Evolutionary conservation across 1,140 invertebrate genomes (phyloP), one percentile per base, ranked within the genome.

Genomic region (Brachionus rubens): DNA sequence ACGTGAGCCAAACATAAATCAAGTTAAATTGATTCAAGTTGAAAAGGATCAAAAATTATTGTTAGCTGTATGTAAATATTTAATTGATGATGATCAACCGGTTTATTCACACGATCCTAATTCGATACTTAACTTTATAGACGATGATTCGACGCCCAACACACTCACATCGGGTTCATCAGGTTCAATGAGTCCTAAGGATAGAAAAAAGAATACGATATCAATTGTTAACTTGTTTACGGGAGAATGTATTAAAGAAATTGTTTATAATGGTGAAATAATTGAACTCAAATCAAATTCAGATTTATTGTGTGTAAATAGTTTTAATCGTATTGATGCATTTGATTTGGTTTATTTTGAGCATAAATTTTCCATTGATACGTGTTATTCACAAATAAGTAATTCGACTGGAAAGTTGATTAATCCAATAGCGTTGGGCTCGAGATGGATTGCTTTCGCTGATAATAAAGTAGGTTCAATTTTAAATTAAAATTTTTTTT

Each of bases 371-470:
- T 21, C 46, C 2, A 72, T 72, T 50, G 36, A 72, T 16, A 50
- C 43, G 4, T 72, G 68, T 24, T 54, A 72, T 72, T 72, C 68
- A 19, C 68, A 72, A 40, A 72, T 72, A 12, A 72, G 68, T 50
- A 48, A 52, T 21, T 72, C 68, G 12, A 40, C 46, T 40, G 68
- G 68, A n/a, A 50, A 48, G 24, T 24, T 48, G n/a, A 72, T 80
- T 0, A 98, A 95, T 86, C 93, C 93, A n/a, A 87, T 96, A 54
- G 91, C 93, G 1, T 85, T 97, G 2, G 94, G 94, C 3, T 80
- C 82, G 46, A 80, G 85, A 62, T 89, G 89, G 87, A 80, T 91
- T 52, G 89, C 90, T 0, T 90, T 88, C 83, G 91, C 92, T 78
- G 94, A 96, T 82, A 90, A 90, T 78, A 85, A 83, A 78, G 87